These are phyloP conservation scores for Hemitrygon akajei DNA, from an alignment of 2,797 vertebrate genomes.

Conservation along the genomic window DNA sequence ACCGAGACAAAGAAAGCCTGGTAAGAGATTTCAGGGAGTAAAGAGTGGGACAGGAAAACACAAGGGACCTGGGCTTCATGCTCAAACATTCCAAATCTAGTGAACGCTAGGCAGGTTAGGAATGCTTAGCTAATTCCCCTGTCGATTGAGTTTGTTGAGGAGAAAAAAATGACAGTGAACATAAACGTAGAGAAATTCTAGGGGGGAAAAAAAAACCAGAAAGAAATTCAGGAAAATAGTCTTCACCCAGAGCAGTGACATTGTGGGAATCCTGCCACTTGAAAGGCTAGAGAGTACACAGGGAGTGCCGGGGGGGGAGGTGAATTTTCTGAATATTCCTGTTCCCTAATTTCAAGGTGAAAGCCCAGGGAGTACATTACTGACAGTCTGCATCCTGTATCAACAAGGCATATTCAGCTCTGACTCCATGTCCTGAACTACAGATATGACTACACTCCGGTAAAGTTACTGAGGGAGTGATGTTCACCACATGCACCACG, in stretches of 20 bases:
- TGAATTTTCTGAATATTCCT: no score
- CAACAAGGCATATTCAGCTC: background rate
- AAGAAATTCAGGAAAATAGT: background rate
- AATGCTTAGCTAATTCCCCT: no score
- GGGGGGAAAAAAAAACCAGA: background rate
- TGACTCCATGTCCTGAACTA: no score
- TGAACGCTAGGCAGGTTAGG: no score
- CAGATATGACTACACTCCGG: background rate
- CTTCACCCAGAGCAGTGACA: no score
- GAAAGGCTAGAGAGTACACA: background rate
- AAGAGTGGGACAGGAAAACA: background rate
- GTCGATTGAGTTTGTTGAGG: no score
- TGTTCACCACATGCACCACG: background rate
- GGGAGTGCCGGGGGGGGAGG: background rate
- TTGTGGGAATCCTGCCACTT: no score
- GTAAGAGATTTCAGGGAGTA: background rate
- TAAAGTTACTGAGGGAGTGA: no score
- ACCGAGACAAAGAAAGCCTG: background rate
- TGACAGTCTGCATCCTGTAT: background rate
- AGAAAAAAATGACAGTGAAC: no score
- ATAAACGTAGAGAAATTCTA: no score
- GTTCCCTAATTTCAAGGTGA: background rate
- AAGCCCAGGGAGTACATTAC: background rate
- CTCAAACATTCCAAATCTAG: background rate
- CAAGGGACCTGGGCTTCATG: background rate